A percentile compares a stretch with the other conserved stretches of the same genome.
These are phyloP conservation scores for Lysandra bellargus DNA, from an alignment of 2,888 invertebrate species.

Conservation along the genomic window DNA sequence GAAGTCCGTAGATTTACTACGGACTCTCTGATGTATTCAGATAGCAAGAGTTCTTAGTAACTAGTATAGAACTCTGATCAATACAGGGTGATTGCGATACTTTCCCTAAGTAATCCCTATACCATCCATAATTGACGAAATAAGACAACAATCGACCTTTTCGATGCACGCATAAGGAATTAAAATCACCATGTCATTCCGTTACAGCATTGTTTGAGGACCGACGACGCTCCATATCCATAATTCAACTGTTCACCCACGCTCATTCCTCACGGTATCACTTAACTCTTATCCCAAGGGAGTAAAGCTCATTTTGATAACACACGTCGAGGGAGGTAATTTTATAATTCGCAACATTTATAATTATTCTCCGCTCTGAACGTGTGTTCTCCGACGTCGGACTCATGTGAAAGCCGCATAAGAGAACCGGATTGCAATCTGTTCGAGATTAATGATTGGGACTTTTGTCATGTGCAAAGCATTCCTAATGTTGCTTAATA, in stretches of 20 bases:
- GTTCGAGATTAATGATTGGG: slow-evolving; percentile 36
- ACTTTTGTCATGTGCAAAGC: slow-evolving; percentile 33
- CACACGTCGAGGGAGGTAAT: slow-evolving; percentile 50
- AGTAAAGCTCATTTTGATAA: slow-evolving; percentile 53
- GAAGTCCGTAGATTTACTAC: too few relatives aligned
- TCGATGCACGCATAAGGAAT: slow-evolving; percentile 56
- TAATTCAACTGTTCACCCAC: slow-evolving; percentile 68
- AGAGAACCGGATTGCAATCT: slow-evolving; percentile 40
- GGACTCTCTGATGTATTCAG: too few relatives aligned
- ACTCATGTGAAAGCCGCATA: slow-evolving; percentile 39
- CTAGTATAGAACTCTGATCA: too few relatives aligned
- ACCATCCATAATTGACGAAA: slow-evolving; percentile 16
- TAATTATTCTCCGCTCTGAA: slow-evolving; percentile 39
- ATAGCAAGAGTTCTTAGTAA: too few relatives aligned
- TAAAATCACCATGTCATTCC: slow-evolving; percentile 62
- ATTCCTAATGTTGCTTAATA: slow-evolving; percentile 23
- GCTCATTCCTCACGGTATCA: slow-evolving; percentile 55
- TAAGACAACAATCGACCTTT: slow-evolving; percentile 46
- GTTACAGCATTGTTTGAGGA: slow-evolving; percentile 72
- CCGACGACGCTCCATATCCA: slow-evolving; percentile 69
- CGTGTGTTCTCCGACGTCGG: slow-evolving; percentile 36
- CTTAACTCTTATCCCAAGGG: slow-evolving; percentile 47
- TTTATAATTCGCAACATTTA: slow-evolving; percentile 51
- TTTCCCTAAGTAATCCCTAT: background rate
- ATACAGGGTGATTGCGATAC: too few relatives aligned